phyloP scores from a whole-genome alignment of 2,797 vertebrate species.

The Phataginus tricuspis region DNA sequence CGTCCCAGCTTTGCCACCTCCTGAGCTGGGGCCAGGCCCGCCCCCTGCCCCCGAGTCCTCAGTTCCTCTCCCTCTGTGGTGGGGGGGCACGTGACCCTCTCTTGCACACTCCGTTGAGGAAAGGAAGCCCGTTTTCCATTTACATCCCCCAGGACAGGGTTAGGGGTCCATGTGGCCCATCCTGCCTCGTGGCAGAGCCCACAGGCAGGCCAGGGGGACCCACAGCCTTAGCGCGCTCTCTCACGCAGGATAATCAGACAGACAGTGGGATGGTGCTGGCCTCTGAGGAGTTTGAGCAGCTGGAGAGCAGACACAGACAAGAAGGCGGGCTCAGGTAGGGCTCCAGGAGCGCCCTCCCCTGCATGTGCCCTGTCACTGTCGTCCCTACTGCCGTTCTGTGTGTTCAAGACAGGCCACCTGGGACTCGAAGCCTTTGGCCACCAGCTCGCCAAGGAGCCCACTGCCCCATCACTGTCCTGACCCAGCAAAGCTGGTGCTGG shows the following conservation, averaged over 20 bases:
- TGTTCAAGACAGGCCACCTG: not conserved
- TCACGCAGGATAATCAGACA: slow-evolving; percentile 97
- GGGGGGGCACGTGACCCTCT: not conserved
- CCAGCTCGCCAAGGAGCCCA: too few species aligned
- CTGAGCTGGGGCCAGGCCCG: rapidly evolving
- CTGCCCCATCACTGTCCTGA: too few species aligned
- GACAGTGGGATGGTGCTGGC: slow-evolving; percentile 99
- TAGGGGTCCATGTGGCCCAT: not conserved
- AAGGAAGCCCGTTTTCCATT: not conserved
- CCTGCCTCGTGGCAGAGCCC: not conserved
- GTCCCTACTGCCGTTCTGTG: not conserved
- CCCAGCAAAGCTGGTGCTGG: not conserved
- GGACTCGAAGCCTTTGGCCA: not conserved
- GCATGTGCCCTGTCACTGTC: not conserved
- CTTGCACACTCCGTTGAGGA: not conserved
- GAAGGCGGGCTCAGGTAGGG: slow-evolving; percentile 90
- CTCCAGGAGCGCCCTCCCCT: slow-evolving; percentile 46
- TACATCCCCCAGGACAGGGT: not conserved
- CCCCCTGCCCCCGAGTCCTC: not conserved
- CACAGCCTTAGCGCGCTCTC: slow-evolving; percentile 64
- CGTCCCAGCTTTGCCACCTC: not conserved
- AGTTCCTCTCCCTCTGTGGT: not conserved
- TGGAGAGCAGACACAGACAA: slow-evolving; percentile 93
- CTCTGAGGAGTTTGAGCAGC: slow-evolving; percentile 96
- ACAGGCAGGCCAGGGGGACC: not conserved